phyloP scores from a whole-genome alignment of 1,140 invertebrate species.

The Stegodyphus dumicola region DNA sequence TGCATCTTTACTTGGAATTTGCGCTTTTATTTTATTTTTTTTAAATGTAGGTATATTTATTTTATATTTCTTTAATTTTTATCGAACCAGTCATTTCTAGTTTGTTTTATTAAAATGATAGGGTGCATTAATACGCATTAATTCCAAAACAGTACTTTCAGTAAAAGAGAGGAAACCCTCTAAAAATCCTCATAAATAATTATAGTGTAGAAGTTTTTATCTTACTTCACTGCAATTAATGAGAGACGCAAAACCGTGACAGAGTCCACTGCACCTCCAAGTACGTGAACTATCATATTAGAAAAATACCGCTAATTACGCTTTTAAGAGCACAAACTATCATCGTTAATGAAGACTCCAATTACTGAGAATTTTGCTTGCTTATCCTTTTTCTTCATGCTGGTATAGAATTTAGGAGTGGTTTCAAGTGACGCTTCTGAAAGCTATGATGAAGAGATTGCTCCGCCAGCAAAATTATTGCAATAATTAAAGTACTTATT shows the following conservation, averaged over 20 bases:
- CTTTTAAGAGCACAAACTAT: slow-evolving; percentile 53
- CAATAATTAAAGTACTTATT: slow-evolving; percentile 42
- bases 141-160: too few species aligned
- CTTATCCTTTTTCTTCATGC: slow-evolving; percentile 5
- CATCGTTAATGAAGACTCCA: slow-evolving; percentile 55
- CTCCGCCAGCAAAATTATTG: slow-evolving; percentile 35
- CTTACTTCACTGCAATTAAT: background rate
- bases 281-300: background rate
- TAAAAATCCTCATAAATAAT: too few species aligned
- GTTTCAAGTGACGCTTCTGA: slow-evolving; percentile 42
- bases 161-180: too few species aligned
- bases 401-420: background rate
- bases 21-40: too few species aligned
- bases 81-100: too few species aligned
- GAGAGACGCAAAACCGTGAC: background rate
- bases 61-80: too few species aligned
- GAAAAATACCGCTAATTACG: slow-evolving; percentile 52
- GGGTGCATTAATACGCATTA: too few species aligned
- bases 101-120: too few species aligned
- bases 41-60: too few species aligned
- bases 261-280: background rate
- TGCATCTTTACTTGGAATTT: too few species aligned
- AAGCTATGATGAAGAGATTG: slow-evolving; percentile 40
- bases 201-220: too few species aligned
- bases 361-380: slow-evolving; percentile 12